Percentiles rank a stretch among this genome's conserved stretches.
These are phyloP conservation scores for Hyperoplus immaculatus DNA, from an alignment of 2,797 vertebrate genomes.

Conservation along the genomic window DNA sequence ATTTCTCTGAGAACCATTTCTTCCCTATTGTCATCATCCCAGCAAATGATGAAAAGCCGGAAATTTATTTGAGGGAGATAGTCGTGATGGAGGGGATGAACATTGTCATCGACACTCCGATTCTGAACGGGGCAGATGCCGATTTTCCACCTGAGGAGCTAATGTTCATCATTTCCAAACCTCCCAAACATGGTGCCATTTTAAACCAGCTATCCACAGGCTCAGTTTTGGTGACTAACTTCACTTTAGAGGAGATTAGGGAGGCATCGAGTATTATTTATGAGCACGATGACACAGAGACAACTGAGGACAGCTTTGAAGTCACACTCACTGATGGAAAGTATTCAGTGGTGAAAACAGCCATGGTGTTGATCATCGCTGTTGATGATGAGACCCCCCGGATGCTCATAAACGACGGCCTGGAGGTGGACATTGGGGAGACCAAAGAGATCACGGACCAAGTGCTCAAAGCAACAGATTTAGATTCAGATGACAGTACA, in stretches of 20 bases:
- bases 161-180: conserved; percentile 88
- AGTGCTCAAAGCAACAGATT: conserved; percentile 93
- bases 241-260: conserved; percentile 91
- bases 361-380: conserved; percentile 89
- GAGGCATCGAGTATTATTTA: conserved; percentile 95
- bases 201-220: conserved; percentile 92
- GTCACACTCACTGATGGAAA: conserved; percentile 92
- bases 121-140: conserved; percentile 90
- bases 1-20: conserved; percentile 90
- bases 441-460: conserved; percentile 89
- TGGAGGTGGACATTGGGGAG: conserved; percentile 92
- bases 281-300: conserved; percentile 96
- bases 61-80: conserved; percentile 92
- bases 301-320: conserved; percentile 92
- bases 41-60: conserved; percentile 93
- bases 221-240: conserved; percentile 89
- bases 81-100: conserved; percentile 98
- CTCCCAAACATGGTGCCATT: conserved; percentile 90
- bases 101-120: conserved; percentile 89
- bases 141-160: conserved; percentile 90
- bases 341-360: conserved; percentile 85
- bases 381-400: conserved; percentile 96
- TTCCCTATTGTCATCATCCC: conserved; percentile 92
- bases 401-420: conserved; percentile 92
- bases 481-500: conserved; percentile 93